A percentile compares a stretch with the other conserved stretches of the same genome.
phyloP scores from a whole-genome alignment of 2,113 vertebrate genomes.

The Catagonus wagneri region DNA sequence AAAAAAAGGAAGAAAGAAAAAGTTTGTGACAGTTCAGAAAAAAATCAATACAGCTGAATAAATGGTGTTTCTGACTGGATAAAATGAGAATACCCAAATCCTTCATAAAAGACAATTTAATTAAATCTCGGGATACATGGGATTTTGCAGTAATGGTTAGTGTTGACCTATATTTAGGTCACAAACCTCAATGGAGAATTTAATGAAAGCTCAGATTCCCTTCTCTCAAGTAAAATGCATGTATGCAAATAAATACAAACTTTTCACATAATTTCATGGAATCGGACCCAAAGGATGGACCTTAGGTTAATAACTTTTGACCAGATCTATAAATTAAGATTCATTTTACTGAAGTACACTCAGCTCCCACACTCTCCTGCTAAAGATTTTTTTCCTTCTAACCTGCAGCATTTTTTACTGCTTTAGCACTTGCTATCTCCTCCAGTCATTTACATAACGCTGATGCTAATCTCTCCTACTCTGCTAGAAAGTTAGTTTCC shows the following conservation, averaged over 20 bases:
- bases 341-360: background rate
- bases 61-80: background rate
- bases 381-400: background rate
- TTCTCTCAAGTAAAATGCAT: constrained; percentile 37
- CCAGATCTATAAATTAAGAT: background rate
- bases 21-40: background rate
- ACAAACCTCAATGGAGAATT: background rate
- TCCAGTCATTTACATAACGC: background rate
- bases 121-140: constrained; percentile 24
- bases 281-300: background rate
- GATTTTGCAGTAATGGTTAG: background rate
- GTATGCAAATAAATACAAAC: constrained; percentile 52
- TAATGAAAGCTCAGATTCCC: constrained; percentile 21
- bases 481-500: background rate
- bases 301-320: constrained; percentile 44
- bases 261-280: background rate
- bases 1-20: background rate
- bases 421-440: background rate
- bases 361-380: background rate
- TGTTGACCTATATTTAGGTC: constrained; percentile 53
- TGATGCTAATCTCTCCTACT: background rate
- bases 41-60: background rate
- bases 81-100: background rate
- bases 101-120: constrained; percentile 50
- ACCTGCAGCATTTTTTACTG: background rate